Percentiles rank a stretch among this genome's conserved stretches.
These are phyloP conservation scores for Nymphicus hollandicus DNA, from an alignment of 2,113 vertebrate genomes.

Conservation along the genomic window DNA sequence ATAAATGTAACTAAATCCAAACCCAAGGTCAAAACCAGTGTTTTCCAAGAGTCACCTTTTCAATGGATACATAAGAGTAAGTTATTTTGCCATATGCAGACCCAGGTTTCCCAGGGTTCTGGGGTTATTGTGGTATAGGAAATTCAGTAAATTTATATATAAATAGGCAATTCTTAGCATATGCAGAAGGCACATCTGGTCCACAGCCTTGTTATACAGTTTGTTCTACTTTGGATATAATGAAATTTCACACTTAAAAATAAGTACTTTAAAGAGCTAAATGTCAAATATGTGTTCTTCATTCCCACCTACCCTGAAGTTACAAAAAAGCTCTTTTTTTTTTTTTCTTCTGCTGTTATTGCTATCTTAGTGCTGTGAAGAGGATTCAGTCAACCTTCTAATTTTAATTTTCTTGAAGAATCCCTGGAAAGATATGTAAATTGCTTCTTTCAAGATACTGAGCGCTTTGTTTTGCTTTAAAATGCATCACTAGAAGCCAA, in stretches of 20 bases:
- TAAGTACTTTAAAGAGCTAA: not conserved
- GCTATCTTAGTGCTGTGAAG: not conserved
- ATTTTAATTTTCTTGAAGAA: not conserved
- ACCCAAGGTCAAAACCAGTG: not conserved
- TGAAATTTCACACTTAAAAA: not conserved
- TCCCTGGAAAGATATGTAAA: not conserved
- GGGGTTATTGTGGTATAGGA: not conserved
- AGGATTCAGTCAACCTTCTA: not conserved
- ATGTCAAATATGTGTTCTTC: not conserved
- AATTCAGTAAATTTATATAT: not conserved
- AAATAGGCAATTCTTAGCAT: not conserved
- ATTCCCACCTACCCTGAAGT: not conserved
- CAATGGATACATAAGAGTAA: not conserved
- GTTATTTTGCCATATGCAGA: not conserved
- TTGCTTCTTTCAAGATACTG: not conserved
- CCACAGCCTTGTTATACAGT: not conserved
- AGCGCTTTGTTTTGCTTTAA: not conserved
- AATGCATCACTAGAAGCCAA: not conserved
- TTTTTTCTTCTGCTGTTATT: not conserved
- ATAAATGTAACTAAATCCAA: not conserved
- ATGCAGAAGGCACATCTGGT: not conserved
- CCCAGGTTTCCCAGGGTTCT: not conserved
- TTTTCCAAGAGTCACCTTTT: not conserved
- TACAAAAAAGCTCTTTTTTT: not conserved
- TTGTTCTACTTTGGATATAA: not conserved